phyloP scores from a whole-genome alignment of 2,888 invertebrate species.

The Allygus modestus region DNA sequence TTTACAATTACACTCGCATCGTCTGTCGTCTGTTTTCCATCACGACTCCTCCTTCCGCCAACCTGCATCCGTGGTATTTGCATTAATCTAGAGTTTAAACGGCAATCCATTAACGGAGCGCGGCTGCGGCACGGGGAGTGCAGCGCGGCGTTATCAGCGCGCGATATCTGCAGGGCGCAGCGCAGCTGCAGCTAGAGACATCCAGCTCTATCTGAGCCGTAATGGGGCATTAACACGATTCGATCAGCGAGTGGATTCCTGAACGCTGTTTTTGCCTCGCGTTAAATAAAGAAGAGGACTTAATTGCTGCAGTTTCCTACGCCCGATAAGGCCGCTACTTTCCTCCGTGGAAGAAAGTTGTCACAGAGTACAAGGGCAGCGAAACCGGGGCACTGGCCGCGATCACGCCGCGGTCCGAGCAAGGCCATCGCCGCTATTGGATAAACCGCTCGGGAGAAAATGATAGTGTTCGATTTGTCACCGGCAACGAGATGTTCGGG shows the following conservation, averaged over 20 bases:
- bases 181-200: conserved; percentile 20
- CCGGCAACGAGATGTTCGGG: not conserved
- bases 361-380: conserved; percentile 55
- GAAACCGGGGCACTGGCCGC: conserved; percentile 51
- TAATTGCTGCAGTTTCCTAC: conserved; percentile 59
- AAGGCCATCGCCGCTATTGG: conserved; percentile 28
- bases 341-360: conserved; percentile 55
- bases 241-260: conserved; percentile 50
- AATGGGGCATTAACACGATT: conserved; percentile 50
- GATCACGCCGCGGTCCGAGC: conserved; percentile 17
- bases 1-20: too few relatives aligned
- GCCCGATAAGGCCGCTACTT: conserved; percentile 54
- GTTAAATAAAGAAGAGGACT: conserved; percentile 60
- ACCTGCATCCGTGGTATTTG: not conserved
- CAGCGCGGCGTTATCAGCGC: conserved; percentile 18
- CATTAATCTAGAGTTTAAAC: conserved; percentile 20
- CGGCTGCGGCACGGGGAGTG: not conserved
- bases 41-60: not conserved
- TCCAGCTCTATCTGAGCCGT: conserved; percentile 1
- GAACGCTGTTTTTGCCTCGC: conserved; percentile 38
- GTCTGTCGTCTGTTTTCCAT: too few relatives aligned
- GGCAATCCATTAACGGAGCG: conserved; percentile 31
- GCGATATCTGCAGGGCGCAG: not conserved
- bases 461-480: conserved; percentile 10
- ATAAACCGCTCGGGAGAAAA: conserved; percentile 12